A percentile compares a stretch with the other conserved stretches of the same genome.
Evolutionary conservation across 2,113 vertebrate species (phyloP).

Genomic region (Centropus bengalensis): DNA sequence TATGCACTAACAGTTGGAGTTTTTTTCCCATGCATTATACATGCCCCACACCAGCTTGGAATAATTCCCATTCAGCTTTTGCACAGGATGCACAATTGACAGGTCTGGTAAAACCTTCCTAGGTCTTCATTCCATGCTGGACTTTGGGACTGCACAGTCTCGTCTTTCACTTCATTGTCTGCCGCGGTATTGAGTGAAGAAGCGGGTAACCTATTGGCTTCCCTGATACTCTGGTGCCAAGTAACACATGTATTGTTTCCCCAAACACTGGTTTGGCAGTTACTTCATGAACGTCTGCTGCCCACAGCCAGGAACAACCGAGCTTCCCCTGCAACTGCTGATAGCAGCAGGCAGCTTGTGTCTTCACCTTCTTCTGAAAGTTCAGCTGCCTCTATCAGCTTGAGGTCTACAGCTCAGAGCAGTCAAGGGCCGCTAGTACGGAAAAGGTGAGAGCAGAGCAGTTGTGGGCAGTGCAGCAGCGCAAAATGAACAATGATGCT

Average conservation of each 20-base stretch:
- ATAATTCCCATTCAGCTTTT: neutral
- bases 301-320: neutral
- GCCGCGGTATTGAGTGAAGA: slow-evolving; percentile 33
- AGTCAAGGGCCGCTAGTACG: neutral
- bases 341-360: neutral
- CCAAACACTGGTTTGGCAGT: neutral
- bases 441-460: neutral
- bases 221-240: neutral
- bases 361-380: slow-evolving; percentile 14
- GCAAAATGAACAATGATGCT: slow-evolving; percentile 42
- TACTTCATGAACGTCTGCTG: slow-evolving; percentile 29
- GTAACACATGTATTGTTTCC: slow-evolving; percentile 30
- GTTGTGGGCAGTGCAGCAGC: neutral
- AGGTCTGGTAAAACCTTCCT: neutral
- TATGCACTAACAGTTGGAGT: neutral
- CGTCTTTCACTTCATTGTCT: slow-evolving; percentile 20
- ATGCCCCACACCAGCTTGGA: neutral
- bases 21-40: neutral
- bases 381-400: slow-evolving; percentile 22
- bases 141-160: neutral
- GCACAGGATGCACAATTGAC: neutral
- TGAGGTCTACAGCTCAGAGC: neutral
- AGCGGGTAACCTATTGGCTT: slow-evolving; percentile 15
- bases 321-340: neutral
- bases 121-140: neutral